phyloP scores from a whole-genome alignment of 2,888 invertebrate genomes.

The Pollenia amentaria region DNA sequence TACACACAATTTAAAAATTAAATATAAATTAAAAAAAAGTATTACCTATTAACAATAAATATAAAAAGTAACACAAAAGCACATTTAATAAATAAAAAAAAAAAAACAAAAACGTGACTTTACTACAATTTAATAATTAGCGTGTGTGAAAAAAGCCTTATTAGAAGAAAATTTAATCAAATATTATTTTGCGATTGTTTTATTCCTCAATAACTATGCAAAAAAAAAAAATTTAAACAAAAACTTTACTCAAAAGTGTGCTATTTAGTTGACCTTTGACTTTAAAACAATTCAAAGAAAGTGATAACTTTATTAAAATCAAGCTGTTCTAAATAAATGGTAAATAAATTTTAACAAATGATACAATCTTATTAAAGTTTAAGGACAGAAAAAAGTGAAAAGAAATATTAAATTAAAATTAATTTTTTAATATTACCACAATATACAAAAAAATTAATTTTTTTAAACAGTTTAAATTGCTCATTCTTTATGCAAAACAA shows the following conservation, averaged over 20 bases:
- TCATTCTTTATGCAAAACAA: too few species aligned
- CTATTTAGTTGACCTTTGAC: not conserved
- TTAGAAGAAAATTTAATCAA: not conserved
- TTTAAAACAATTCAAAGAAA: constrained; percentile 2
- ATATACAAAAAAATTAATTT: too few species aligned
- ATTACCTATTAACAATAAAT: constrained; percentile 10
- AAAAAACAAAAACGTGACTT: constrained; percentile 39
- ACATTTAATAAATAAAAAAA: constrained; percentile 9
- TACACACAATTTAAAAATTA: constrained; percentile 5
- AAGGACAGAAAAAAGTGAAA: too few species aligned
- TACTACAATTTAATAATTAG: constrained; percentile 43
- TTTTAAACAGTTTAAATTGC: too few species aligned
- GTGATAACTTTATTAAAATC: not conserved
- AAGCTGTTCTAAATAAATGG: constrained; percentile 19
- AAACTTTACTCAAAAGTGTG: not conserved
- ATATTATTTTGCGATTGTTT: not conserved
- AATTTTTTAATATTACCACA: too few species aligned
- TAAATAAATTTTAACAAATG: not conserved
- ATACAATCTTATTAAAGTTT: too few species aligned
- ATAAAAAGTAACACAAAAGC: constrained; percentile 7
- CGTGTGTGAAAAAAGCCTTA: constrained; percentile 15
- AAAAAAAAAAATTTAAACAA: not conserved
- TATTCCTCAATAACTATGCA: not conserved
- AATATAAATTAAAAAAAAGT: constrained; percentile 26
- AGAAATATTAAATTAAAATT: too few species aligned